These are phyloP conservation scores for Petrosia ficiformis DNA, from an alignment of 37 sponge, comb jelly and placozoan species.

Conservation along the genomic window DNA sequence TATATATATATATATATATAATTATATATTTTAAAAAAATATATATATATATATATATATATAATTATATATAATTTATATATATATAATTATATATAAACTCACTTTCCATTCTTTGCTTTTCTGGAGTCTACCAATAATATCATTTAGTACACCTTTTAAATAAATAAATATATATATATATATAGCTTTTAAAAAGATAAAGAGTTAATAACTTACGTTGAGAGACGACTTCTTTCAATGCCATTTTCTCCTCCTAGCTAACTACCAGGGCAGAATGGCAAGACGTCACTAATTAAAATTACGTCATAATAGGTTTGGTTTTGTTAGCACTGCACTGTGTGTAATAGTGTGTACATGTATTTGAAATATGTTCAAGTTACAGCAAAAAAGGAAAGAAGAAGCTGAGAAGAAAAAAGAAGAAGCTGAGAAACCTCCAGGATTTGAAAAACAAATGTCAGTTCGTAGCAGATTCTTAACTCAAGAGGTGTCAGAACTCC, in stretches of 20 bases:
- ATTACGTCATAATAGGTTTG: no score
- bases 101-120: background rate
- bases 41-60: no score
- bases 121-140: conserved; percentile 37
- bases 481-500: conserved; percentile 56
- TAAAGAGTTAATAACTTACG: conserved; percentile 45
- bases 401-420: conserved; percentile 28
- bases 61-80: no score
- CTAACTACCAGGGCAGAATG: no score
- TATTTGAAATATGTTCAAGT: conserved; percentile 53
- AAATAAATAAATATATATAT: background rate
- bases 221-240: conserved; percentile 53
- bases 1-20: background rate
- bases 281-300: no score
- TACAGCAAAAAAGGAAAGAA: conserved; percentile 76
- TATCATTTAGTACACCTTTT: conserved; percentile 55
- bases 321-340: background rate
- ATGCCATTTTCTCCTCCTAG: no score
- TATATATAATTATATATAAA: no score
- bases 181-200: no score
- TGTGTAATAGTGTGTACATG: background rate
- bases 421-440: conserved; percentile 16
- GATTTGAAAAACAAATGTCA: conserved; percentile 58
- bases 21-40: no score
- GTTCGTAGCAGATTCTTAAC: conserved; percentile 68